Percentiles rank a stretch among this genome's conserved stretches.
Evolutionary conservation across 2,797 vertebrate genomes (phyloP).

Genomic region (Arrhamphus sclerolepis): DNA sequence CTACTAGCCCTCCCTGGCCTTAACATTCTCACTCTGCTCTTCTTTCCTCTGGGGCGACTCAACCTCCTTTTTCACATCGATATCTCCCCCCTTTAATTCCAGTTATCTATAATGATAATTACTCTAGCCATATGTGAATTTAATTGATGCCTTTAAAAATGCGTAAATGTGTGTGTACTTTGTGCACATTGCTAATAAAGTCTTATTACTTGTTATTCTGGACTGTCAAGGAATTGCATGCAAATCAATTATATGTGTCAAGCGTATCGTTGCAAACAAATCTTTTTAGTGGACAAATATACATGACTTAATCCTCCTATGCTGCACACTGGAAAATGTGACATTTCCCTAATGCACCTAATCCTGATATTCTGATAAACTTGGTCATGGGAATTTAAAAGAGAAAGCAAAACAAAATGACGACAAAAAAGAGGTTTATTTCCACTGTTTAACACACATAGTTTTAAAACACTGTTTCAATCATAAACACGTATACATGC

Average conservation of each 20-base stretch:
- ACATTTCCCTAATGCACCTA: constrained; percentile 53
- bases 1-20: constrained; percentile 72
- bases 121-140: constrained; percentile 78
- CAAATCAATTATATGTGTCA: constrained; percentile 70
- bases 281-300: constrained; percentile 58
- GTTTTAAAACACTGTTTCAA: constrained; percentile 25
- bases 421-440: too few species aligned
- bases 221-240: constrained; percentile 59
- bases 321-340: constrained; percentile 54
- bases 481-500: constrained; percentile 1
- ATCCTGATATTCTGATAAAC: constrained; percentile 74
- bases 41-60: constrained; percentile 70
- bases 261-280: constrained; percentile 59
- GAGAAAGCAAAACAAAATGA: too few species aligned
- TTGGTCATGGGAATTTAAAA: constrained; percentile 46
- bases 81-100: constrained; percentile 66
- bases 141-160: constrained; percentile 71
- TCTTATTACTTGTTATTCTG: constrained; percentile 67
- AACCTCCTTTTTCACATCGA: constrained; percentile 58
- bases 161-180: constrained; percentile 75
- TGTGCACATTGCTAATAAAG: constrained; percentile 67
- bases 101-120: constrained; percentile 78
- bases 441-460: too few species aligned
- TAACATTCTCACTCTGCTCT: constrained; percentile 59
- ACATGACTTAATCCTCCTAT: constrained; percentile 55